Conservation (phyloP, 2,888 invertebrate species). For the Zygogramma bicolorata region DNA sequence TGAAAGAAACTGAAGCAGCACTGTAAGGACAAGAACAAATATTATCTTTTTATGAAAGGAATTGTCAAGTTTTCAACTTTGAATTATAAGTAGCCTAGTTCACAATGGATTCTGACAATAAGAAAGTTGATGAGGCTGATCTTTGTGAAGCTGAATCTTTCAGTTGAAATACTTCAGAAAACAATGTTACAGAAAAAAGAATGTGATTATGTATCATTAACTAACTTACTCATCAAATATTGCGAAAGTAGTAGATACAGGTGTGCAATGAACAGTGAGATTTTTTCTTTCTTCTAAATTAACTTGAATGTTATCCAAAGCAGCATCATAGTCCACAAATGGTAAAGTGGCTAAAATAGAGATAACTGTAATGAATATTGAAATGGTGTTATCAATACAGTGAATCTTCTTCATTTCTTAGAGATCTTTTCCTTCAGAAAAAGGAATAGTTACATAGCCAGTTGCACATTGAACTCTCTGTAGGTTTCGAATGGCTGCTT, state of each 20-base stretch:
- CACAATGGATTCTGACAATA: too few relatives aligned
- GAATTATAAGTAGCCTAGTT: too few relatives aligned
- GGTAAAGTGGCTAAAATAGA: slow-evolving; percentile 79
- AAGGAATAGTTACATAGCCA: too few relatives aligned
- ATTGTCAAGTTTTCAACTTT: not conserved
- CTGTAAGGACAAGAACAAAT: not conserved
- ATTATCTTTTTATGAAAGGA: not conserved
- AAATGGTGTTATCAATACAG: too few relatives aligned
- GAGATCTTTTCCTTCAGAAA: too few relatives aligned
- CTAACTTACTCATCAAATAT: slow-evolving; percentile 77
- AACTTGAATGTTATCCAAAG: slow-evolving; percentile 76
- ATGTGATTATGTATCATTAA: too few relatives aligned
- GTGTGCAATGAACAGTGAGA: slow-evolving; percentile 72
- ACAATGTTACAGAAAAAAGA: too few relatives aligned
- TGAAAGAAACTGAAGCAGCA: not conserved
- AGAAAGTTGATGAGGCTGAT: not conserved
- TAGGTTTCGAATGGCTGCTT: too few relatives aligned
- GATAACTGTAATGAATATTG: not conserved
- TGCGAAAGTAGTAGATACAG: slow-evolving; percentile 81
- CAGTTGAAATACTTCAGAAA: not conserved
- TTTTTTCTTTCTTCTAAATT: slow-evolving; percentile 69
- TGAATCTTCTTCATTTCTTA: too few relatives aligned
- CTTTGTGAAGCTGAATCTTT: not conserved
- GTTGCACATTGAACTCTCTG: too few relatives aligned
- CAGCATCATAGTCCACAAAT: slow-evolving; percentile 75